phyloP scores from a whole-genome alignment of 2,797 vertebrate species.

The Periparus ater region DNA sequence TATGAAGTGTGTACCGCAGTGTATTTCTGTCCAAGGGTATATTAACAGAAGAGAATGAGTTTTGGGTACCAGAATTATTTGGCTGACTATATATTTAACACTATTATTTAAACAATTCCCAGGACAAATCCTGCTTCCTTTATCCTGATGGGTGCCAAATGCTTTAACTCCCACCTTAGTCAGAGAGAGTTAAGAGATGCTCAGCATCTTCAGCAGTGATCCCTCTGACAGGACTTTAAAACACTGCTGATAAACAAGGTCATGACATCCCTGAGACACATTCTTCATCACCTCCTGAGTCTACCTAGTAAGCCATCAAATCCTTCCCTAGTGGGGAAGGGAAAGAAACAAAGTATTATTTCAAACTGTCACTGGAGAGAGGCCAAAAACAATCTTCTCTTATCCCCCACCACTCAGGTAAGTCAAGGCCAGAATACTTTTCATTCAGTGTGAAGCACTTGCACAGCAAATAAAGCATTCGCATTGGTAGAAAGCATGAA shows the following conservation, averaged over 20 bases:
- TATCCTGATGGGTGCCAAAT: background rate
- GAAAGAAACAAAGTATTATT: background rate
- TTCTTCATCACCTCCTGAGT: background rate
- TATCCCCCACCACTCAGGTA: background rate
- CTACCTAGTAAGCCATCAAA: background rate
- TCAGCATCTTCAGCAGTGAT: background rate
- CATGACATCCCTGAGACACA: background rate
- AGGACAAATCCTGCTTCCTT: background rate
- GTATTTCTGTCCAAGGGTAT: background rate
- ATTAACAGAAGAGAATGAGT: background rate
- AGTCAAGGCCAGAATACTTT: background rate
- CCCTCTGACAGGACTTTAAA: background rate
- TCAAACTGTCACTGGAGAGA: background rate
- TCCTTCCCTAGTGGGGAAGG: background rate
- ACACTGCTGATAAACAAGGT: background rate
- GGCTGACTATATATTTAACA: background rate
- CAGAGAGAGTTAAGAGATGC: background rate
- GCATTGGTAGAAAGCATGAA: background rate
- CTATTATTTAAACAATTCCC: background rate
- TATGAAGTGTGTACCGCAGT: background rate
- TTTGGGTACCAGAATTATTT: background rate
- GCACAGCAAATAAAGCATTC: background rate
- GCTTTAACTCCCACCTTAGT: background rate
- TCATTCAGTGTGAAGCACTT: background rate
- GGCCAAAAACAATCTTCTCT: background rate